phyloP scores from a whole-genome alignment of 2,888 invertebrate species.

The Cheilosia urbana region DNA sequence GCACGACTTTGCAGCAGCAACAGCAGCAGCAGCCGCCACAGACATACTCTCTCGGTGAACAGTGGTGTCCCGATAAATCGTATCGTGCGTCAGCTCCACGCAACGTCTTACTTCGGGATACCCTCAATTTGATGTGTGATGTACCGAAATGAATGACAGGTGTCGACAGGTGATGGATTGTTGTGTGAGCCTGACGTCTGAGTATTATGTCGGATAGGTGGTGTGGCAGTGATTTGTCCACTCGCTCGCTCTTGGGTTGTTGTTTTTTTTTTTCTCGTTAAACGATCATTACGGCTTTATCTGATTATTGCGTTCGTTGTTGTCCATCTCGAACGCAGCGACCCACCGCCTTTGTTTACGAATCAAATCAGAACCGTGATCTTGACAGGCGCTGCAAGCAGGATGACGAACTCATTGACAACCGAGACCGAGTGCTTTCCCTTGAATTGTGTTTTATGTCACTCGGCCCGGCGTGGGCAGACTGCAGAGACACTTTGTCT shows the following conservation, averaged over 20 bases:
- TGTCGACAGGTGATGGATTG: conserved; percentile 84
- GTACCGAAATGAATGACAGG: conserved; percentile 82
- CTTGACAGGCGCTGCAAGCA: conserved; percentile 24
- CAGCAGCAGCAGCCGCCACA: conserved; percentile 14
- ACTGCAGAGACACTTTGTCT: conserved; percentile 29
- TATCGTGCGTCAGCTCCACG: conserved; percentile 71
- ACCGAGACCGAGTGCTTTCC: conserved; percentile 1
- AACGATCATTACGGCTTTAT: conserved; percentile 64
- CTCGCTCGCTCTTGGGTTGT: conserved; percentile 5
- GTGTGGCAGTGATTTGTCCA: conserved; percentile 42
- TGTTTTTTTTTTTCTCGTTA: conserved; percentile 41
- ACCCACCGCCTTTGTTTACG: conserved; percentile 16
- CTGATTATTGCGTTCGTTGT: conserved; percentile 36
- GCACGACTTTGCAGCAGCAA: conserved; percentile 44
- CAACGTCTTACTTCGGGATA: conserved; percentile 71
- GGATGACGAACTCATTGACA: conserved; percentile 58
- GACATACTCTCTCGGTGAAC: conserved; percentile 14
- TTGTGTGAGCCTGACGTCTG: conserved; percentile 49
- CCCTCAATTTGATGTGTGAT: conserved; percentile 75
- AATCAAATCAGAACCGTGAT: conserved; percentile 31
- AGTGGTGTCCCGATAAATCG: conserved; percentile 67
- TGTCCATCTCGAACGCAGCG: conserved; percentile 8
- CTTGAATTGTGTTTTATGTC: conserved; percentile 51
- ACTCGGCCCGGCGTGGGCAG: conserved; percentile 1
- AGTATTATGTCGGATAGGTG: conserved; percentile 35